Evolutionary conservation across 2,797 vertebrate genomes (phyloP).

Genomic region (Neosilurus mollespiculum): DNA sequence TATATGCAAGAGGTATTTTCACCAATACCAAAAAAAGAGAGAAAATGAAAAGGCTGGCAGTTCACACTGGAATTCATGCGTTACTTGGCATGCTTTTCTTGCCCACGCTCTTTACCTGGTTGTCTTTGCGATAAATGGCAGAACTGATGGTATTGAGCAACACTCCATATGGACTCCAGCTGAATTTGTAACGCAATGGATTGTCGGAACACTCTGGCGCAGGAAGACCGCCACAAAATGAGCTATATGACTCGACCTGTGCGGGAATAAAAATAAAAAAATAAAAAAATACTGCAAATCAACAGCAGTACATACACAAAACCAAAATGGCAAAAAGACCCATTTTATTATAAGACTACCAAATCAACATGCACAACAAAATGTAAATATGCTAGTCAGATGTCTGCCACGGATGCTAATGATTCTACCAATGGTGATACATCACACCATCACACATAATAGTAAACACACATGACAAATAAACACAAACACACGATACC

Average conservation of each 20-base stretch:
- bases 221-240: conserved; percentile 92
- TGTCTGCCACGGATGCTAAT: conserved; percentile 41
- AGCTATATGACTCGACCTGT: conserved; percentile 89
- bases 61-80: background rate
- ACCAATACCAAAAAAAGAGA: background rate
- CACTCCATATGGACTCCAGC: conserved; percentile 93
- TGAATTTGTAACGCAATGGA: conserved; percentile 96
- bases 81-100: background rate
- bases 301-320: background rate
- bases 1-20: no score
- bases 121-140: conserved; percentile 82
- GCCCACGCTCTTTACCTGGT: conserved; percentile 73
- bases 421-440: conserved; percentile 45
- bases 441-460: conserved; percentile 45
- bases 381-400: conserved; percentile 54
- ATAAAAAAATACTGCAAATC: background rate
- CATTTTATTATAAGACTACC: background rate
- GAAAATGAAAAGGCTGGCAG: background rate
- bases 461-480: conserved; percentile 46
- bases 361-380: conserved; percentile 52
- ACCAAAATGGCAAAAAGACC: background rate
- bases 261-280: background rate
- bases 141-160: conserved; percentile 86
- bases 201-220: conserved; percentile 93
- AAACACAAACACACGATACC: conserved; percentile 49